Evolutionary conservation across 1,140 invertebrate species (phyloP), one percentile per base, ranked within the genome.

Genomic region (Drosophila micromelanica): DNA sequence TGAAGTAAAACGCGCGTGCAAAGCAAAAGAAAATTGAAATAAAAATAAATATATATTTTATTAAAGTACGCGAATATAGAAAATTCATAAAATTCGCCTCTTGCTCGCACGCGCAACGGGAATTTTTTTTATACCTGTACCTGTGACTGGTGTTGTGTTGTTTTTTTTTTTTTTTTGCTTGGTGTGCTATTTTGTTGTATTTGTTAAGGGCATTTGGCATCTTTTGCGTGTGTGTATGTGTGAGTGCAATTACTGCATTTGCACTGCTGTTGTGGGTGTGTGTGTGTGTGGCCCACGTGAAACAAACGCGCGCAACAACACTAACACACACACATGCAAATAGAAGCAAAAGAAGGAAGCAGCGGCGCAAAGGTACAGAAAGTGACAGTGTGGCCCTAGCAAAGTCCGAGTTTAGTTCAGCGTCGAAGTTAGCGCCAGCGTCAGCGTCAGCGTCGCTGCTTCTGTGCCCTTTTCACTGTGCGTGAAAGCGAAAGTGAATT

Each of bases 291-390:
- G 65, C 78, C 82, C 82, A 87, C 82, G 82, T 87, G 82, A 87
- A 89, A 76, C 84, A 64, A 87, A 86, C 54, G 84, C 82, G 84
- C 82, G 75, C 78, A 85, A 85, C 76, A 80, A 80, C 59, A 82
- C 56, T n/a, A n/a, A 60, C 40, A 42, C 35, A 61, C 63, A 37
- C 32, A 73, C 8, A 52, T 30, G 57, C 35, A 49, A 17, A 43
- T 30, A 12, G 23, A 13, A 42, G 30, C 32, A 37, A 13, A 54
- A n/a, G 9, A 45, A 37, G 48, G 45, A 46, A 65, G 61, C 52
- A 59, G 63, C 6, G 64, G 49, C 51, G 45, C 52, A 59, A 65
- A 68, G 52, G 75, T 59, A 71, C 46, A 72, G 61, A 76, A 78
- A 78, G 73, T 73, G 78, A 72, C 80, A 78, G 79, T 75, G 71